Conservation (phyloP, 2,113 vertebrate genomes). For the Thalassoma bifasciatum region DNA sequence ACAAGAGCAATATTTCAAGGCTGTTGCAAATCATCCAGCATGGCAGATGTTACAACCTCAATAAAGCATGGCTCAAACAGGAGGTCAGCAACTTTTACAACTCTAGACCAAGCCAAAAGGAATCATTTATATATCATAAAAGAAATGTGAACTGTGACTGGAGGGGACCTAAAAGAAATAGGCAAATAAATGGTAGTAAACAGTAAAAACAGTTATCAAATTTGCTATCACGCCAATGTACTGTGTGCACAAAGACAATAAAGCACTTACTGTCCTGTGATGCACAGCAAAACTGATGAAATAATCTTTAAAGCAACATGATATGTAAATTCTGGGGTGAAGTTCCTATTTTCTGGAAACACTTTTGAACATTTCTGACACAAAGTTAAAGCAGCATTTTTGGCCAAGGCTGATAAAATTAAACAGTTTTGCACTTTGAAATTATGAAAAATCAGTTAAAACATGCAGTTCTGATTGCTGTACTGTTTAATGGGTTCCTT, state of each 20-base stretch:
- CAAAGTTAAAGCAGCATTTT: neutral
- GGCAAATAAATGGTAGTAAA: no score
- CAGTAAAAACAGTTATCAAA: no score
- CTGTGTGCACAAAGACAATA: no score
- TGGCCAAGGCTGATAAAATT: slow-evolving; percentile 33
- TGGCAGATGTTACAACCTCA: slow-evolving; percentile 30
- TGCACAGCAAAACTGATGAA: neutral
- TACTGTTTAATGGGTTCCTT: slow-evolving; percentile 34
- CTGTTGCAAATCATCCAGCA: neutral
- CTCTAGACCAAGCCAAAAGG: neutral
- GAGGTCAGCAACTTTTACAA: slow-evolving; percentile 39
- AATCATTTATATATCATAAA: slow-evolving; percentile 35
- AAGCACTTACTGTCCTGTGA: no score
- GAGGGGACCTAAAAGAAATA: no score
- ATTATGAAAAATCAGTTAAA: slow-evolving; percentile 25
- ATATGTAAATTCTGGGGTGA: neutral
- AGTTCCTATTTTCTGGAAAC: neutral
- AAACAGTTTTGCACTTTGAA: slow-evolving; percentile 36
- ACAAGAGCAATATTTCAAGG: slow-evolving; percentile 23
- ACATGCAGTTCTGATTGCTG: slow-evolving; percentile 11
- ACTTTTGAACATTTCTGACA: neutral
- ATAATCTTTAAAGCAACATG: neutral
- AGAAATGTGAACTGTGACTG: neutral
- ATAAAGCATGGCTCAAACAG: slow-evolving; percentile 41
- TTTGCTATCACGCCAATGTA: no score